Conservation (phyloP, 2,113 vertebrate species). For the Willisornis vidua region DNA sequence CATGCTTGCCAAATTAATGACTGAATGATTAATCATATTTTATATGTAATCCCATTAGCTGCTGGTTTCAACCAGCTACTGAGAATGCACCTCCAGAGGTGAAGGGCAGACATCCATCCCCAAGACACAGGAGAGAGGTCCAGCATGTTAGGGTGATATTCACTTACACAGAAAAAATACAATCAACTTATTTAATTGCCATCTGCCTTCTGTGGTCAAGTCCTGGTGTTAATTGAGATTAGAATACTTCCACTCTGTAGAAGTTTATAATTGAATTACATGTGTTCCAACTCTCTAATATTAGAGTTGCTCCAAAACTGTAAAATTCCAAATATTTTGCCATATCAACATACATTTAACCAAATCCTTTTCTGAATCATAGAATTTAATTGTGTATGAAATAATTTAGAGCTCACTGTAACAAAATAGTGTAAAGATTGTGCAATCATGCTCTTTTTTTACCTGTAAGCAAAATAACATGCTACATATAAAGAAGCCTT, state of each 20-base stretch:
- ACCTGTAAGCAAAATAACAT: neutral
- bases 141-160: neutral
- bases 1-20: conserved; percentile 25
- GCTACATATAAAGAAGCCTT: neutral
- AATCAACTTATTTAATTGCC: neutral
- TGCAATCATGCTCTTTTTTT: neutral
- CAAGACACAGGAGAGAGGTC: neutral
- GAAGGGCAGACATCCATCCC: neutral
- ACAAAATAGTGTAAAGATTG: neutral
- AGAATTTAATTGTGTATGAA: neutral
- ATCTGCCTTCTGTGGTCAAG: neutral
- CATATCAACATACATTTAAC: neutral
- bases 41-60: neutral
- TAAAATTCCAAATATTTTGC: neutral
- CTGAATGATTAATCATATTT: conserved; percentile 20
- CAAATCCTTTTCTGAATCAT: neutral
- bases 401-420: neutral
- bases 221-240: neutral
- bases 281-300: neutral
- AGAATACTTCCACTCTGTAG: neutral
- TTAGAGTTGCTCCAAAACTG: neutral
- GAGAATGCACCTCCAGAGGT: neutral
- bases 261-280: neutral
- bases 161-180: neutral
- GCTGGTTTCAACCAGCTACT: neutral